These are phyloP conservation scores for Alethe castanea DNA, from an alignment of 2,113 vertebrate species.

Conservation along the genomic window DNA sequence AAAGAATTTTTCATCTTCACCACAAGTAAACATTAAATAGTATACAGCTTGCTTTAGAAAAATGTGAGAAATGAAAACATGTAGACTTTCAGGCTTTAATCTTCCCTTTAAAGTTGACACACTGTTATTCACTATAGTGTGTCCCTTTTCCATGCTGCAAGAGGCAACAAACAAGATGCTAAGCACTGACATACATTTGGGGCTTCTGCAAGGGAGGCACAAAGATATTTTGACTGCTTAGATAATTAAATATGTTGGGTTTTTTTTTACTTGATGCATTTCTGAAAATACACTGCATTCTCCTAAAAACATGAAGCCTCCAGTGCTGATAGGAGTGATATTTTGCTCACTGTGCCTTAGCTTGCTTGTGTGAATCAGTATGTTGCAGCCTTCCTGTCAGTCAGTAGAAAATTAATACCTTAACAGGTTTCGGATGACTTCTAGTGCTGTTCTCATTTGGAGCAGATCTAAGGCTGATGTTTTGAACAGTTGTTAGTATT, in stretches of 20 bases:
- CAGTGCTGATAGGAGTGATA: background rate
- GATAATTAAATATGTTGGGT: background rate
- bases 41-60: background rate
- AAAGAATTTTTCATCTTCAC: background rate
- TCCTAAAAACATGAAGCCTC: background rate
- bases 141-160: background rate
- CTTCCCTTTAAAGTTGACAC: background rate
- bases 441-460: background rate
- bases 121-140: background rate
- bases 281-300: background rate
- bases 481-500: slow-evolving; percentile 29
- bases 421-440: background rate
- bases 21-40: background rate
- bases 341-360: background rate
- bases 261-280: background rate
- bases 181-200: background rate
- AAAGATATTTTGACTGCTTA: background rate
- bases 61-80: background rate
- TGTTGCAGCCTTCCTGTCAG: background rate
- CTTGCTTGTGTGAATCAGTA: background rate
- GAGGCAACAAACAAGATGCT: background rate
- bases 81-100: background rate
- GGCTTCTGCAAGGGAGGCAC: background rate
- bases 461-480: slow-evolving; percentile 32
- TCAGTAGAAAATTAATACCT: background rate